Percentiles rank a stretch among this genome's conserved stretches.
These are phyloP conservation scores for Acleris cristana DNA, from an alignment of 2,888 invertebrate species.

Conservation along the genomic window DNA sequence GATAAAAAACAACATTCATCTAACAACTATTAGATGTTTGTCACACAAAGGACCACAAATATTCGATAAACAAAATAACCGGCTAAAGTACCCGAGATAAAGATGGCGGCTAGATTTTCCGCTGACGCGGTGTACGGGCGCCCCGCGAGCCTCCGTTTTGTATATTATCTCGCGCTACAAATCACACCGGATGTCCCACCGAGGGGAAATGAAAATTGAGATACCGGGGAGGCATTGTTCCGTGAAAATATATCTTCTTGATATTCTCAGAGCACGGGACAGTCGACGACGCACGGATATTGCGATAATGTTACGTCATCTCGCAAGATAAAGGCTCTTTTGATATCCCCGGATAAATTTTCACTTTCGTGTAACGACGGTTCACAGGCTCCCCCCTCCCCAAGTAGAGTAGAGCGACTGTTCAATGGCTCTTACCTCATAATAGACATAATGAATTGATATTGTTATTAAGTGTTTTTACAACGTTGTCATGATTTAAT, in stretches of 20 bases:
- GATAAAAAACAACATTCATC: not conserved
- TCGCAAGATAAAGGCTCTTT: slow-evolving; percentile 71
- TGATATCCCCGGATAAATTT: slow-evolving; percentile 70
- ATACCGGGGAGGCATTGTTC: slow-evolving; percentile 81
- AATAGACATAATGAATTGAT: slow-evolving; percentile 6
- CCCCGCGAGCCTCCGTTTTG: slow-evolving; percentile 78
- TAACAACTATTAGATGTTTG: slow-evolving; percentile 3
- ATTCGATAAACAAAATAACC: slow-evolving; percentile 62
- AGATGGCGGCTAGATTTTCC: slow-evolving; percentile 66
- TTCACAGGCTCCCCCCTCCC: slow-evolving; percentile 19
- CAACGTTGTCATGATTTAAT: no score
- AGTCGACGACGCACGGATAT: slow-evolving; percentile 74
- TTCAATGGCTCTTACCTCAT: slow-evolving; percentile 12
- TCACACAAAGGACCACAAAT: slow-evolving; percentile 45
- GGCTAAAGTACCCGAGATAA: slow-evolving; percentile 65
- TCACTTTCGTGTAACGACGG: slow-evolving; percentile 60
- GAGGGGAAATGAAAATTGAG: slow-evolving; percentile 82
- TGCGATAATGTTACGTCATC: slow-evolving; percentile 78
- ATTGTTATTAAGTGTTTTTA: not conserved
- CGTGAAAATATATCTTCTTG: slow-evolving; percentile 81
- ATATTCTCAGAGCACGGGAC: slow-evolving; percentile 76
- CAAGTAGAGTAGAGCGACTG: slow-evolving; percentile 10
- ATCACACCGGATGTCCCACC: slow-evolving; percentile 80
- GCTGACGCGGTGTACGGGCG: slow-evolving; percentile 68
- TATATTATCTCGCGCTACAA: slow-evolving; percentile 81